A percentile compares a stretch with the other conserved stretches of the same genome.
phyloP scores from a whole-genome alignment of 2,888 invertebrate species.

The Allolobophora icterica region DNA sequence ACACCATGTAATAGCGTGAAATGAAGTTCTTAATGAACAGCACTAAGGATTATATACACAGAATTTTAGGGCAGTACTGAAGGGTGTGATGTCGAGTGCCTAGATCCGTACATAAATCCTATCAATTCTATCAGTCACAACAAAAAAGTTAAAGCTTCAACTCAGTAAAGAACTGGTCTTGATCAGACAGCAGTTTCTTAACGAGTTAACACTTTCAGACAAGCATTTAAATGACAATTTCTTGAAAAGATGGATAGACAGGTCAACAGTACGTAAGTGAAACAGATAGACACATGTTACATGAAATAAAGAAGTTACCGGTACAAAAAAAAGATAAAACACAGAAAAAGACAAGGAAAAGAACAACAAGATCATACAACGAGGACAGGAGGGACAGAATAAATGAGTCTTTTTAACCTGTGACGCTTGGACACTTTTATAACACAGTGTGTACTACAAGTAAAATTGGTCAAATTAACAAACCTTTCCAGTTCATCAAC shows the following conservation, averaged over 20 bases:
- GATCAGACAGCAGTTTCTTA: not conserved
- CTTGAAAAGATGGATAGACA: not conserved
- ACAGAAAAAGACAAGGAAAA: not conserved
- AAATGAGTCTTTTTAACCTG: too few species aligned
- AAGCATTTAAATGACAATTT: not conserved
- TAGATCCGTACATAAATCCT: not conserved
- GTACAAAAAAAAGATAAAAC: not conserved
- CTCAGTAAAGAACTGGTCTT: not conserved
- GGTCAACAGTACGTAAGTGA: not conserved
- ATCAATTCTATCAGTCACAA: not conserved
- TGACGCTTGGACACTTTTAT: too few species aligned
- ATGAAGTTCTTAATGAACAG: too few species aligned
- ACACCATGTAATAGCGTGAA: too few species aligned
- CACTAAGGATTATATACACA: too few species aligned
- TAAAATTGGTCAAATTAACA: not conserved
- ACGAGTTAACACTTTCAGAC: not conserved
- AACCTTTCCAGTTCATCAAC: constrained; percentile 60
- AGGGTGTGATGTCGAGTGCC: too few species aligned
- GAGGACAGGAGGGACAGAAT: not conserved
- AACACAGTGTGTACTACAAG: too few species aligned
- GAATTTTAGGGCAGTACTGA: too few species aligned
- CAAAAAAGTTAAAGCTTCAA: not conserved
- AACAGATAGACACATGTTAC: not conserved
- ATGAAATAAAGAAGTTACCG: not conserved
- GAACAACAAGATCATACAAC: not conserved